Percentiles rank a stretch among this genome's conserved stretches.
Evolutionary conservation across 2,113 vertebrate genomes (phyloP).

Genomic region (Myrmecobius fasciatus): DNA sequence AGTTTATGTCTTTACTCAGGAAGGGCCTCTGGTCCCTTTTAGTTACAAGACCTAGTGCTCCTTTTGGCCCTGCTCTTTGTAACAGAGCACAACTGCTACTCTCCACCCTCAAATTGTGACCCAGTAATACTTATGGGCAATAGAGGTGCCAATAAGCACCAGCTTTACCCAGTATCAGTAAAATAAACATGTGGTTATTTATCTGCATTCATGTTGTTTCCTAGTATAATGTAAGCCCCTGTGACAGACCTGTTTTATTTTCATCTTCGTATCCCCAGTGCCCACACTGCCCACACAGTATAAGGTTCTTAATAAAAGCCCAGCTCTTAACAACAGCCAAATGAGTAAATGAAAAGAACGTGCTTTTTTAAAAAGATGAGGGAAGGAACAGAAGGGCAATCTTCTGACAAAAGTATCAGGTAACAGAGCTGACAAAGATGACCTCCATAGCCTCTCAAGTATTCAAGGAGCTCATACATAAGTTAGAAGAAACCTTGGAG

Average conservation of each 20-base stretch:
- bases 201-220: background rate
- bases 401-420: background rate
- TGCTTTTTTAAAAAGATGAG: background rate
- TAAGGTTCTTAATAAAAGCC: no score
- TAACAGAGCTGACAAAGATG: background rate
- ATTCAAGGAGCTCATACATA: background rate
- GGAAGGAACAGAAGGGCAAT: background rate
- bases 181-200: background rate
- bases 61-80: background rate
- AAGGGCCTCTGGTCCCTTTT: background rate
- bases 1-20: background rate
- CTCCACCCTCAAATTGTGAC: background rate
- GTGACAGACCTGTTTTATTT: background rate
- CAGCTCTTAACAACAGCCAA: background rate
- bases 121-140: background rate
- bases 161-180: background rate
- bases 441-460: background rate
- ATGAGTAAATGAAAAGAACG: background rate
- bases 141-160: background rate
- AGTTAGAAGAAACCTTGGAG: background rate
- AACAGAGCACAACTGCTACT: background rate
- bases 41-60: background rate
- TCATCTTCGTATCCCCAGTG: background rate
- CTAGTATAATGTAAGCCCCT: background rate
- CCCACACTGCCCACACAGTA: background rate